phyloP scores from a whole-genome alignment of 2,797 vertebrate species.

The Aeoliscus strigatus region DNA sequence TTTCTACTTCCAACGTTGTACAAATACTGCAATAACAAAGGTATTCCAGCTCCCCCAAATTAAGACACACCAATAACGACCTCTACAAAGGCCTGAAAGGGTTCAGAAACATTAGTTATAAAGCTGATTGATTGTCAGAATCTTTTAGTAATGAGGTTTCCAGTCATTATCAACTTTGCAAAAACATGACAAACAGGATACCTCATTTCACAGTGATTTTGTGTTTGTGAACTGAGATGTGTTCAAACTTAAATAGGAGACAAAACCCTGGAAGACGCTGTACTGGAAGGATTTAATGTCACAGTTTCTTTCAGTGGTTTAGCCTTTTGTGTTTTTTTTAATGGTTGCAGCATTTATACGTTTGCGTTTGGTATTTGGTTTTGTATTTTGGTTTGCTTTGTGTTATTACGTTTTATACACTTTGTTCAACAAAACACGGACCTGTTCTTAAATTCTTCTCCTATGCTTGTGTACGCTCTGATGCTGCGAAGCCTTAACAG shows the following conservation, averaged over 20 bases:
- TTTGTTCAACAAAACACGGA: slow-evolving; percentile 45
- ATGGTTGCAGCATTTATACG: slow-evolving; percentile 7
- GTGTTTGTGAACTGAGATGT: slow-evolving; percentile 7
- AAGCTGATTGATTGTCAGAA: no score
- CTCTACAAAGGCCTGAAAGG: no score
- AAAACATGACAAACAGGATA: slow-evolving; percentile 26
- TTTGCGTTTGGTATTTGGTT: slow-evolving; percentile 7
- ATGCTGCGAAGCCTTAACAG: slow-evolving; percentile 66
- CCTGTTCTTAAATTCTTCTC: slow-evolving; percentile 59
- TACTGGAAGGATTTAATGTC: slow-evolving; percentile 4
- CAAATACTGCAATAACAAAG: background rate
- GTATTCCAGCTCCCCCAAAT: background rate
- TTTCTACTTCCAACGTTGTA: background rate
- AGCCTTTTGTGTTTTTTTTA: background rate
- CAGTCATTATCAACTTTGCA: slow-evolving; percentile 11
- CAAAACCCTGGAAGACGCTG: slow-evolving; percentile 9
- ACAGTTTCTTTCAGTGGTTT: slow-evolving; percentile 1
- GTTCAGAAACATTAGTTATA: no score
- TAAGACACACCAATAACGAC: background rate
- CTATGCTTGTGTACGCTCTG: slow-evolving; percentile 38
- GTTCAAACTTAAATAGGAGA: slow-evolving; percentile 14
- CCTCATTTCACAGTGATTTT: slow-evolving; percentile 24
- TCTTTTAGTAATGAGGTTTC: background rate
- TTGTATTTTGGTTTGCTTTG: slow-evolving; percentile 27
- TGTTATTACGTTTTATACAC: slow-evolving; percentile 23